Percentiles rank a stretch among this genome's conserved stretches.
These are phyloP conservation scores for Cephalotes varians DNA, from an alignment of 2,888 invertebrate genomes.

Conservation along the genomic window DNA sequence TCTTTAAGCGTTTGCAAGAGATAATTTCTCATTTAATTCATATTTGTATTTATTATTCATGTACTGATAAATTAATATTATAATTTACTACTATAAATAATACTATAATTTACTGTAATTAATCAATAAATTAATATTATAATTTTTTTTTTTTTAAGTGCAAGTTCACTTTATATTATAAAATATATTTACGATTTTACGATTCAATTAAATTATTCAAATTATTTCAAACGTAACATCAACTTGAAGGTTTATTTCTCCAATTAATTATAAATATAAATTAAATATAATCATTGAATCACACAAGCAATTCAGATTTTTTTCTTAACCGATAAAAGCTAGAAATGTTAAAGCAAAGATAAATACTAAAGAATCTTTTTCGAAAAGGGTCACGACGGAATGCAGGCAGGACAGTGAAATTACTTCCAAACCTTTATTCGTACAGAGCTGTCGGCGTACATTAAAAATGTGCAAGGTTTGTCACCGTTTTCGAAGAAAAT, in stretches of 20 bases:
- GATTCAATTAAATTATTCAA: not conserved
- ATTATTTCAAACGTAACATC: not conserved
- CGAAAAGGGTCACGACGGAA: not conserved
- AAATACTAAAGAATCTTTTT: not conserved
- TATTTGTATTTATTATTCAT: not conserved
- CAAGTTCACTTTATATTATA: not conserved
- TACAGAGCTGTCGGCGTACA: conserved; percentile 74
- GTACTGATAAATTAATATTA: not conserved
- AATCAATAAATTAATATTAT: not conserved
- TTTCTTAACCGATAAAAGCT: not conserved
- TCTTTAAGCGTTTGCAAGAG: not conserved
- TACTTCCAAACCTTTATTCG: conserved; percentile 76
- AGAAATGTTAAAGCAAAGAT: not conserved
- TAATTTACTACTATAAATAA: too few relatives aligned
- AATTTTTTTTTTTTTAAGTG: not conserved
- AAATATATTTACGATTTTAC: not conserved
- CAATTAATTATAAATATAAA: not conserved
- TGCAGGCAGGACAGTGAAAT: conserved; percentile 14
- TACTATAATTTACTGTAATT: too few relatives aligned
- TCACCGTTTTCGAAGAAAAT: conserved; percentile 70
- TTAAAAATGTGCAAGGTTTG: conserved; percentile 74
- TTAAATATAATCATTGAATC: not conserved
- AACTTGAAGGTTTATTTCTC: not conserved
- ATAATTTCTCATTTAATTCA: not conserved
- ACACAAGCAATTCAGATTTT: not conserved